phyloP scores from a whole-genome alignment of 2,797 vertebrate genomes.

The Uromys caudimaculatus region DNA sequence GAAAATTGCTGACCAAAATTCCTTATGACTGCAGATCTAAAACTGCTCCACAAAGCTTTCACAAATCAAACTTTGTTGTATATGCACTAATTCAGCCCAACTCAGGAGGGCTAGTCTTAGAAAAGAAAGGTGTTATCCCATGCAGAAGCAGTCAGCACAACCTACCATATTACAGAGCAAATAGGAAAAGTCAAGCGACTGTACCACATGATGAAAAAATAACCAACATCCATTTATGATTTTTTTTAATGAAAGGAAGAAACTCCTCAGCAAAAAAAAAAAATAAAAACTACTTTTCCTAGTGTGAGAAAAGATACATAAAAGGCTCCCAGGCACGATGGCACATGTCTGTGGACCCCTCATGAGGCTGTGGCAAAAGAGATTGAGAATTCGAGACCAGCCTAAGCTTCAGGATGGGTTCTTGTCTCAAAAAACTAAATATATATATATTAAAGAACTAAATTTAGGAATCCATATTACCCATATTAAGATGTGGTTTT shows the following conservation, averaged over 20 bases:
- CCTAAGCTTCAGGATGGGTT: not conserved
- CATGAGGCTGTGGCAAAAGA: not conserved
- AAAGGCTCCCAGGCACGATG: not conserved
- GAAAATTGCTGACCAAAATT: not conserved
- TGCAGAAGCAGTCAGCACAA: not conserved
- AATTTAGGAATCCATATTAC: not conserved
- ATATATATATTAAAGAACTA: not conserved
- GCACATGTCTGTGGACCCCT: not conserved
- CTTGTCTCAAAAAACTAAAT: not conserved
- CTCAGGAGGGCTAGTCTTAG: not conserved
- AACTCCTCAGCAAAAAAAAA: not conserved
- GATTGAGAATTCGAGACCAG: not conserved
- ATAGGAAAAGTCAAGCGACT: not conserved
- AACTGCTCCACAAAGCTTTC: not conserved
- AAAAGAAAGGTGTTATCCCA: not conserved
- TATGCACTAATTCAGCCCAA: not conserved
- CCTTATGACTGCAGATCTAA: not conserved
- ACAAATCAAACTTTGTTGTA: not conserved
- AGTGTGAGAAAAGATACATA: not conserved
- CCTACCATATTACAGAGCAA: not conserved
- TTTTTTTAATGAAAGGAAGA: not conserved
- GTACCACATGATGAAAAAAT: not conserved
- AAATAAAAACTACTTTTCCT: not conserved
- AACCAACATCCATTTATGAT: not conserved
- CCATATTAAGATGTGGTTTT: not conserved